phyloP scores from a whole-genome alignment of 2,113 vertebrate species.

The Promerops cafer region DNA sequence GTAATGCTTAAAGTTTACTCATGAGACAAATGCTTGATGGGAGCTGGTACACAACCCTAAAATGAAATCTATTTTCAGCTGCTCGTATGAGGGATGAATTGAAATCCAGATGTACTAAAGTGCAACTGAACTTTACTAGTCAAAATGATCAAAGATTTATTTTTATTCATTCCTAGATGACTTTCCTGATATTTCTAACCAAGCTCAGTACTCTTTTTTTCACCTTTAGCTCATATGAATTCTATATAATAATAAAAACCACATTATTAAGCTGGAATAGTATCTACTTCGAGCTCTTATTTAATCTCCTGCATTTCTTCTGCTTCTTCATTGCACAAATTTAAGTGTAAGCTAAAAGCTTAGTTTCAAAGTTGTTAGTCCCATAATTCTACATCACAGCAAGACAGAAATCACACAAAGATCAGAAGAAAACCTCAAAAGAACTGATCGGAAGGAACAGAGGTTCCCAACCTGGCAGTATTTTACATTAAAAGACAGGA shows the following conservation, averaged over 20 bases:
- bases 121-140: neutral
- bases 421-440: conserved; percentile 41
- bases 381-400: neutral
- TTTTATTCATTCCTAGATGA: neutral
- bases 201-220: neutral
- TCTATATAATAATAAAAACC: neutral
- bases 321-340: neutral
- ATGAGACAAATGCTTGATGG: neutral
- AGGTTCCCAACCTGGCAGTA: neutral
- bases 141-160: neutral
- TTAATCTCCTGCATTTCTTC: neutral
- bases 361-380: neutral
- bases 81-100: neutral
- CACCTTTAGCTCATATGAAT: neutral
- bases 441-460: neutral
- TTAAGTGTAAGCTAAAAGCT: neutral
- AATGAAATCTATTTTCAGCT: neutral
- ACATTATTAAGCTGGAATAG: neutral
- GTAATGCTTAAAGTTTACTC: neutral
- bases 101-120: neutral
- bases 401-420: neutral
- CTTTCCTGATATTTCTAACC: neutral
- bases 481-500: conserved; percentile 12
- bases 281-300: neutral
- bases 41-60: neutral